These are phyloP conservation scores for Pogonocherus hispidulus DNA, from an alignment of 2,888 invertebrate genomes.

Conservation along the genomic window DNA sequence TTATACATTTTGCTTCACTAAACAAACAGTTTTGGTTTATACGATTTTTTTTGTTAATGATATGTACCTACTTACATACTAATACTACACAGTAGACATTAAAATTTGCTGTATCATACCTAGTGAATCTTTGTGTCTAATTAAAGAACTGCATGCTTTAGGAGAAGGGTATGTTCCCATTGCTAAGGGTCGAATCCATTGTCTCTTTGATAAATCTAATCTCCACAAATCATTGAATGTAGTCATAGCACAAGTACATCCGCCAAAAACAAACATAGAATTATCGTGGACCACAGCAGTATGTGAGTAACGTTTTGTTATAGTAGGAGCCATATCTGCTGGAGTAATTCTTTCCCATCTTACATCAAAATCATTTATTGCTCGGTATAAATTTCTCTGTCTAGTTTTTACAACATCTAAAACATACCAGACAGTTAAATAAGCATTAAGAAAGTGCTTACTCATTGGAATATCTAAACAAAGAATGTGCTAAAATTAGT, in stretches of 20 bases:
- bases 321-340: slow-evolving; percentile 77
- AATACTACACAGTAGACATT: too few relatives aligned
- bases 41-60: too few relatives aligned
- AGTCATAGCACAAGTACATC: slow-evolving; percentile 93
- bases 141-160: slow-evolving; percentile 94
- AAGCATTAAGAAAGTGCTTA: slow-evolving; percentile 32
- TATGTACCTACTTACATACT: too few relatives aligned
- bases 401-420: slow-evolving; percentile 85
- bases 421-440: not conserved
- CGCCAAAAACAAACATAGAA: slow-evolving; percentile 96
- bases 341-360: slow-evolving; percentile 79
- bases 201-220: slow-evolving; percentile 87
- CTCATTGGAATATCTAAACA: slow-evolving; percentile 9
- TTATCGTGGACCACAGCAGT: slow-evolving; percentile 87
- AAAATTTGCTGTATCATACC: too few relatives aligned
- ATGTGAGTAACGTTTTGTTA: slow-evolving; percentile 93
- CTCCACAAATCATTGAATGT: slow-evolving; percentile 98
- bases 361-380: slow-evolving; percentile 82
- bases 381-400: slow-evolving; percentile 81
- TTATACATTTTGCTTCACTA: too few relatives aligned
- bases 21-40: too few relatives aligned
- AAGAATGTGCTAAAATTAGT: slow-evolving; percentile 51
- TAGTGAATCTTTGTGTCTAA: slow-evolving; percentile 86
- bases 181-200: slow-evolving; percentile 88
- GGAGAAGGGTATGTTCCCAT: slow-evolving; percentile 94